These are phyloP conservation scores for Mya arenaria DNA, from an alignment of 1,140 invertebrate genomes.

Conservation along the genomic window DNA sequence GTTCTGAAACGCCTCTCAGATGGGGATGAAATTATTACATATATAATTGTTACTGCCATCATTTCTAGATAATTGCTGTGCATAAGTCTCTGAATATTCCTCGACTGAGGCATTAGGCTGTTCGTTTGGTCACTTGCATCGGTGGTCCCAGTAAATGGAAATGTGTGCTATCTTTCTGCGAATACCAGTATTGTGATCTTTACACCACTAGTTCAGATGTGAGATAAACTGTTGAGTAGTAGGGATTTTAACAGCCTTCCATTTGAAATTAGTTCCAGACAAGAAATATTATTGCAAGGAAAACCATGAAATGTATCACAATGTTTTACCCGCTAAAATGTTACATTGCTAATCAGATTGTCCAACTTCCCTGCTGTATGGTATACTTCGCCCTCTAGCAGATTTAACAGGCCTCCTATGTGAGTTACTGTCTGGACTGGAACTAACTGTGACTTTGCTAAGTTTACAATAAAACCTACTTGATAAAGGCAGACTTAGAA, in stretches of 20 bases:
- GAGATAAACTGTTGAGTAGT: neutral
- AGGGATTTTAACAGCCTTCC: conserved; percentile 20
- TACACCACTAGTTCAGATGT: conserved; percentile 28
- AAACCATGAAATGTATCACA: neutral
- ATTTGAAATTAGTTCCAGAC: conserved; percentile 39
- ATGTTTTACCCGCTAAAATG: neutral
- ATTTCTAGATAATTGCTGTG: conserved; percentile 34
- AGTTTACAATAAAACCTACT: conserved; percentile 18
- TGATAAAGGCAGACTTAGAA: neutral
- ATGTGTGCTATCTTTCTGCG: neutral
- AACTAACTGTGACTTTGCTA: neutral
- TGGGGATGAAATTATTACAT: too few species aligned
- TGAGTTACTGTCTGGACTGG: conserved; percentile 2
- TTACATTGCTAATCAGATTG: neutral
- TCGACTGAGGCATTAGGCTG: neutral
- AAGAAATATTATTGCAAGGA: conserved; percentile 11
- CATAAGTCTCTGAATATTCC: neutral
- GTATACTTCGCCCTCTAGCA: neutral
- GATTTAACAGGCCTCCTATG: conserved; percentile 14
- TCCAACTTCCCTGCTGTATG: neutral
- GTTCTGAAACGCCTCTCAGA: too few species aligned
- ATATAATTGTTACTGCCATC: too few species aligned
- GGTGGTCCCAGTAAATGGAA: neutral
- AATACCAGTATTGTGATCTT: neutral
- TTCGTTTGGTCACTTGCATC: conserved; percentile 36